Conservation (phyloP, 2,888 invertebrate genomes). For the Dysmachus trigonus region DNA sequence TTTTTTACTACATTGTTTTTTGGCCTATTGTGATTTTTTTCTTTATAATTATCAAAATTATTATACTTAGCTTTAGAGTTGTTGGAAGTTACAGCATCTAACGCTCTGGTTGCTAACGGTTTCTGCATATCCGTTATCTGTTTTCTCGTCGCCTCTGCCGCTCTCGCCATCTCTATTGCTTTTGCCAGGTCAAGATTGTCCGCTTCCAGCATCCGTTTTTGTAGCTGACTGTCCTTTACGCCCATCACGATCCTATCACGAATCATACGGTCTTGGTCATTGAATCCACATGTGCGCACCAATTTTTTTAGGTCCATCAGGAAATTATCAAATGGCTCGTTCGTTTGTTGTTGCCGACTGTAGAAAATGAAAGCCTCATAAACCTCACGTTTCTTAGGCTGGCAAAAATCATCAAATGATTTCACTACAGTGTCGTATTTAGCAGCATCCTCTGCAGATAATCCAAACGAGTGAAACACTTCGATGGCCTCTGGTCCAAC, state of each 20-base stretch:
- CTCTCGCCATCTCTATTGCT: constrained; percentile 29
- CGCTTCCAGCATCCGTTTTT: too few relatives aligned
- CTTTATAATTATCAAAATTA: too few relatives aligned
- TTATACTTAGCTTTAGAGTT: background rate
- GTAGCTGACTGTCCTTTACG: background rate
- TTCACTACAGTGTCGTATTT: background rate
- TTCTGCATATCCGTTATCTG: constrained; percentile 2
- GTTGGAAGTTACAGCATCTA: background rate
- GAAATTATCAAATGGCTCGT: constrained; percentile 37
- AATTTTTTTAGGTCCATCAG: constrained; percentile 40
- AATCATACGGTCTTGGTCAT: constrained; percentile 18
- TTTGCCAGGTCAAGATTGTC: background rate
- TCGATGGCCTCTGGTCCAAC: constrained; percentile 52
- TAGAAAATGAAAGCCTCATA: background rate
- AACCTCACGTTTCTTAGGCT: too few relatives aligned
- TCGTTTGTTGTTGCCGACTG: background rate
- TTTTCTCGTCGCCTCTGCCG: background rate
- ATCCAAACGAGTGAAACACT: background rate
- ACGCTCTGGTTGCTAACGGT: background rate
- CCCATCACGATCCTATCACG: constrained; percentile 34
- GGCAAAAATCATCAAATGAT: constrained; percentile 17
- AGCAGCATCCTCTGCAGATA: background rate
- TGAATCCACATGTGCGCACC: constrained; percentile 12
- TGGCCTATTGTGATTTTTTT: too few relatives aligned
- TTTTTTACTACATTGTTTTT: too few relatives aligned